Base-by-base conservation (phyloP, 2,888 invertebrate genomes). In the Meteorus colon region DNA sequence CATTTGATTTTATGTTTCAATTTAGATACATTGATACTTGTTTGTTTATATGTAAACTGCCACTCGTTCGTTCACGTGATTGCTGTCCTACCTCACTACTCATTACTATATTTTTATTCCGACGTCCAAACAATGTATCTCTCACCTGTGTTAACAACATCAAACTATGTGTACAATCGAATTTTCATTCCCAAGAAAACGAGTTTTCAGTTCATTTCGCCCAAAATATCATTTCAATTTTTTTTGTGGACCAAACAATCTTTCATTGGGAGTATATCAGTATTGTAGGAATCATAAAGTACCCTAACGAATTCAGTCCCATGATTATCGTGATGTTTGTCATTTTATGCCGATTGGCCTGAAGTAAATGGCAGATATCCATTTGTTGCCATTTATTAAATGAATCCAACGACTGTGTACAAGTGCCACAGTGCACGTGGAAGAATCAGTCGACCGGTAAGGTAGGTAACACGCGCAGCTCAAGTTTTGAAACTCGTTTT, bases 21-120 rank as follows among this genome's bases (percentile, higher is more conserved):
- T 89, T 89, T 87, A 88, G 87, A 88, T 87, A 85, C 87, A 89
- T 89, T 87, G 88, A 88, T 88, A 88, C 86, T 89, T 87, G 86
- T 86, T 88, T 88, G 88, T 88, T 88, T 88, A 88, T 89, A 88
- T 83, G 83, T 83, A 83, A 84, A 82, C 84, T 86, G 85, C 86
- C 83, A 85, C 83, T 84, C 83, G 82, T 82, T 84, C 82, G 82
- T 81, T 84, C 82, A 77, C 76, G 77, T 74, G 76, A 80, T 77
- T 74, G 77, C 78, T 79, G 78, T 77, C 73, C 77, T 81, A 81
- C 80, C 83, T 83, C 83, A 83, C 81, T 84, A 82, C 74, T 85
- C 86, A 83, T 87, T 86, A 87, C 87, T 85, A 86, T 85, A 86
- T 85, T 82, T 63, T 82, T 81, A 83, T 81, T 79, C 83, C 82